Percentiles rank a stretch among this genome's conserved stretches.
Evolutionary conservation across 2,888 invertebrate genomes (phyloP).

Genomic region (Pristionchus mayeri): DNA sequence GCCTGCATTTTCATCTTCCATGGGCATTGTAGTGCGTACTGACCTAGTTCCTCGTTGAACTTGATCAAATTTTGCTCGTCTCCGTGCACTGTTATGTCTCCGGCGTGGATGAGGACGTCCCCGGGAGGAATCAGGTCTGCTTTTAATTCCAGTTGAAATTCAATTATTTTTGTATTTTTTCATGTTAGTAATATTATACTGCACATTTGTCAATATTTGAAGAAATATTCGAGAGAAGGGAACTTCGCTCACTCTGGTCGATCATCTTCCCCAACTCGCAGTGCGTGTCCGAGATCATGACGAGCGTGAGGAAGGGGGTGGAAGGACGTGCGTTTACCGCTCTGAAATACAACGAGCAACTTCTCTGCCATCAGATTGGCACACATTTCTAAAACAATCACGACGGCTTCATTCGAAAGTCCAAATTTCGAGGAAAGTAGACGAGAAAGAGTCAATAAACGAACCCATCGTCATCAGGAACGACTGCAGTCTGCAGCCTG

Average conservation of each 20-base stretch:
- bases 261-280: conserved; percentile 76
- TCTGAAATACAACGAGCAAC: no score
- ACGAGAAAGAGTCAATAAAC: no score
- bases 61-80: conserved; percentile 59
- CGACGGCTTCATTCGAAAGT: not conserved
- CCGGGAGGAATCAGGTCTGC: conserved; percentile 82
- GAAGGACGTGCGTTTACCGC: conserved; percentile 79
- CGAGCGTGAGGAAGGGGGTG: conserved; percentile 83
- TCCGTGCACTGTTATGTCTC: conserved; percentile 80
- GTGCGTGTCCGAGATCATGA: conserved; percentile 91
- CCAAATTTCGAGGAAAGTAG: no score
- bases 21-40: not conserved
- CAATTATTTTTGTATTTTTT: no score
- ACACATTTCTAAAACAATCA: not conserved
- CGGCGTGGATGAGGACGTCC: conserved; percentile 88
- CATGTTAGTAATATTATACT: no score
- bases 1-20: conserved; percentile 76
- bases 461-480: conserved; percentile 51
- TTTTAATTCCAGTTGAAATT: no score
- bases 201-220: no score
- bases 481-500: conserved; percentile 46
- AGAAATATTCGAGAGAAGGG: no score
- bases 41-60: conserved; percentile 64
- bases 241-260: no score
- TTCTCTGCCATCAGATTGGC: no score